A percentile compares a stretch with the other conserved stretches of the same genome.
These are phyloP conservation scores for human DNA, from an alignment of 2,113 vertebrate species.

Conservation along the genomic window GRCh38 chr13:92783501-92784000, in stretches of 20 bases:
- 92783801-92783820: neutral
- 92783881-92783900: slow-evolving; percentile 9
- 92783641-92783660: neutral
- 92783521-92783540: neutral
- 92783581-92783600: neutral
- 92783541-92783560: neutral
- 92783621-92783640: neutral
- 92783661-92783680: neutral
- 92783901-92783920: neutral
- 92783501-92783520: neutral
- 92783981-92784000: neutral
- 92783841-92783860: neutral
- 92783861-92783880: neutral
- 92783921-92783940: neutral
- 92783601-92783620: neutral
- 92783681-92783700: neutral
- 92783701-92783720: neutral
- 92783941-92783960: neutral
- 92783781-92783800: neutral
- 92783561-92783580: neutral
- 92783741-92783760: neutral
- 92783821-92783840: neutral
- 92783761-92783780: neutral
- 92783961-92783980: neutral
- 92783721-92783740: neutral